Evolutionary conservation across 2,113 vertebrate species (phyloP).

Genomic region (Motacilla tschutschensis): DNA sequence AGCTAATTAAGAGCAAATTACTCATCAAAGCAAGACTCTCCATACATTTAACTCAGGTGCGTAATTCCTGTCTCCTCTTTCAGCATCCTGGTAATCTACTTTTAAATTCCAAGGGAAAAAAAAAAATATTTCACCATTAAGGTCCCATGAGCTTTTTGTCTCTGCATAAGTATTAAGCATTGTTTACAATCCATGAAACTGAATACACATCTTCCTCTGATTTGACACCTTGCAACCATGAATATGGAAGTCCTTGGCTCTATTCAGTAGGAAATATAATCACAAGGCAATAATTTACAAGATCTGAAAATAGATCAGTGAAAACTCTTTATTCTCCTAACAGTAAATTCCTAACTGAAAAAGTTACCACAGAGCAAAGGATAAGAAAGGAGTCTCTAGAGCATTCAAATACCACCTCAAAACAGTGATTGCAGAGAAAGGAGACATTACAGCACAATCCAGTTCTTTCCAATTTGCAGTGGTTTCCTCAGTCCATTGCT

Average conservation of each 20-base stretch:
- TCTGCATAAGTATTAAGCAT: not conserved
- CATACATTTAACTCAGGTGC: not conserved
- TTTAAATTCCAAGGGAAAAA: not conserved
- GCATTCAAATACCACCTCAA: not conserved
- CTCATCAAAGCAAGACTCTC: not conserved
- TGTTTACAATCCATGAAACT: not conserved
- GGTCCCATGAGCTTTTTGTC: not conserved
- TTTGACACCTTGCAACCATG: not conserved
- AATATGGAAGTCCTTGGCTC: not conserved
- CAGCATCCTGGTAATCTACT: not conserved
- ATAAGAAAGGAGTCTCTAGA: not conserved
- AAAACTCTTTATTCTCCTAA: not conserved
- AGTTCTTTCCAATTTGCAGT: not conserved
- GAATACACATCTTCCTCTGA: not conserved
- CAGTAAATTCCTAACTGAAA: not conserved
- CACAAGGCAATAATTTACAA: not conserved
- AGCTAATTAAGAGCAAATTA: not conserved
- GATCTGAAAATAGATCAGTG: not conserved
- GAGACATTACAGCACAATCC: not conserved
- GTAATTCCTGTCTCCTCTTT: not conserved
- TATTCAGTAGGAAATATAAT: not conserved
- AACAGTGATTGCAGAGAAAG: not conserved
- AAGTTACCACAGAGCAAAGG: not conserved
- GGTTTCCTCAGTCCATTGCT: not conserved
- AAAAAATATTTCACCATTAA: not conserved